Conservation (phyloP, 2,113 vertebrate species). For the Aplodontia rufa region DNA sequence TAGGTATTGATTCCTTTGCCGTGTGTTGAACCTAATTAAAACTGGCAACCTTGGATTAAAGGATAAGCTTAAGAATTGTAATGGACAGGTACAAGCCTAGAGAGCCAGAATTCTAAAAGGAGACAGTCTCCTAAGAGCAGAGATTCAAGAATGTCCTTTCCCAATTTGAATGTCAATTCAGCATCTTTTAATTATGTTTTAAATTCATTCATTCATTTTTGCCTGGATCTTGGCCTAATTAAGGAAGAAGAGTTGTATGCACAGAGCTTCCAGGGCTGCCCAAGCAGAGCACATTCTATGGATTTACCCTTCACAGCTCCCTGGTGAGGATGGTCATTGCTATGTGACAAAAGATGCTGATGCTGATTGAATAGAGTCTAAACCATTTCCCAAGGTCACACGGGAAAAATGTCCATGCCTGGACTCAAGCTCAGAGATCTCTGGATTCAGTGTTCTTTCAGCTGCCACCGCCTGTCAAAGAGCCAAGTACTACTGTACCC, state of each 20-base stretch:
- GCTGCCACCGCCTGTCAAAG: neutral
- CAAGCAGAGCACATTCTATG: neutral
- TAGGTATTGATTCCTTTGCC: neutral
- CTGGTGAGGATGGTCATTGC: neutral
- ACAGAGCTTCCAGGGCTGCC: neutral
- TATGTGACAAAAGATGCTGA: fast-evolving
- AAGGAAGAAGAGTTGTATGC: neutral
- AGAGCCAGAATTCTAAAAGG: neutral
- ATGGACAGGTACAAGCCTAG: neutral
- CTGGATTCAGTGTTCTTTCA: neutral
- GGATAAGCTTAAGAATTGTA: neutral
- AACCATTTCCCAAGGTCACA: neutral
- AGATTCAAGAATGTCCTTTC: neutral
- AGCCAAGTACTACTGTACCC: neutral
- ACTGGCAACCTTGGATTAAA: neutral
- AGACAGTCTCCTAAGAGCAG: fast-evolving
- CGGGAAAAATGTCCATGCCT: neutral
- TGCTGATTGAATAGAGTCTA: neutral
- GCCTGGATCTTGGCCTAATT: neutral
- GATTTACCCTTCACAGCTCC: neutral
- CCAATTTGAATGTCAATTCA: neutral
- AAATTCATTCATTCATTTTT: no score
- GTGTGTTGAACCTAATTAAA: neutral
- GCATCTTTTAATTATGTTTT: neutral
- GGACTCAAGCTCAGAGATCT: neutral